phyloP scores from a whole-genome alignment of 2,888 invertebrate species.

The Tridacna gigas region DNA sequence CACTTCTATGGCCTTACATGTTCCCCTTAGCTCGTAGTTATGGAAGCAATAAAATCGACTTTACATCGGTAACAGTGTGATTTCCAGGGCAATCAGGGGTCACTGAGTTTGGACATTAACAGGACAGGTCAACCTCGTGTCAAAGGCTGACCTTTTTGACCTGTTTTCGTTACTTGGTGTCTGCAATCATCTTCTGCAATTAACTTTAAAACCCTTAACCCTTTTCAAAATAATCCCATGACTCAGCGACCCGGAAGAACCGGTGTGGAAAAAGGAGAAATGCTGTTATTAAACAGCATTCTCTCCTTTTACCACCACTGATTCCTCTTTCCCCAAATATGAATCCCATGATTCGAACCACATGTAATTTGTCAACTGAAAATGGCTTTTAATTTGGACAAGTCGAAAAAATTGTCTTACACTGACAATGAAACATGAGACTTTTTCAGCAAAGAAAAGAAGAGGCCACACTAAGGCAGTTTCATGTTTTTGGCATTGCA shows the following conservation, averaged over 20 bases:
- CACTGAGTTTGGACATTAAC: constrained; percentile 44
- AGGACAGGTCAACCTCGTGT: constrained; percentile 47
- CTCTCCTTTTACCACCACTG: not conserved
- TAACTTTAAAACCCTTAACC: not conserved
- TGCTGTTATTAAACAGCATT: not conserved
- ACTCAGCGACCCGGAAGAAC: not conserved
- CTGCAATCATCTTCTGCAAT: not conserved
- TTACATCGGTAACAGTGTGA: not conserved
- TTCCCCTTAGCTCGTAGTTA: not conserved
- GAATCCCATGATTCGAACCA: too few species aligned
- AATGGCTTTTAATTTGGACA: too few species aligned
- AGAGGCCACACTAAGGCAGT: too few species aligned
- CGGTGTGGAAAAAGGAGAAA: not conserved
- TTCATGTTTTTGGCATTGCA: too few species aligned
- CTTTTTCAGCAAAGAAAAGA: too few species aligned
- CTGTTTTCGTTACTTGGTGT: not conserved
- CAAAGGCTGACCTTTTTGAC: constrained; percentile 49
- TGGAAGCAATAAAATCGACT: not conserved
- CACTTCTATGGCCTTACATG: too few species aligned
- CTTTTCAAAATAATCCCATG: not conserved
- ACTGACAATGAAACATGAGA: too few species aligned
- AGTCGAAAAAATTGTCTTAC: too few species aligned
- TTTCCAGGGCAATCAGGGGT: constrained; percentile 45
- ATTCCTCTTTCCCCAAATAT: too few species aligned
- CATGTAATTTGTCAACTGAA: too few species aligned